Evolutionary conservation across 2,113 vertebrate genomes (phyloP).

Genomic region (Pollimyrus isidori): DNA sequence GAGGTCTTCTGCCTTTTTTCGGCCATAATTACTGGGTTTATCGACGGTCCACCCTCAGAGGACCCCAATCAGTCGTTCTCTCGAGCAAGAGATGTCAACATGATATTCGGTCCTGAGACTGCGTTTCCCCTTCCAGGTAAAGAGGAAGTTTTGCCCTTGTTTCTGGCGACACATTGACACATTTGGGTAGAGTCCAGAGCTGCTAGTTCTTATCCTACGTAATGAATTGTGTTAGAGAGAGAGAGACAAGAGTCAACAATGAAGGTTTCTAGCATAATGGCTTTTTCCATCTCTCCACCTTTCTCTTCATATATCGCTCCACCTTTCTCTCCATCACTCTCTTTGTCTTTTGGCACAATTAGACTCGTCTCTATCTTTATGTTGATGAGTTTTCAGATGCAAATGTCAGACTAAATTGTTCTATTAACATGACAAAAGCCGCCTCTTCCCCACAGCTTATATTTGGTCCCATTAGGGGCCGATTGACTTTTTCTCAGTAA

Average conservation of each 20-base stretch:
- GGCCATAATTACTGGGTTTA: neutral
- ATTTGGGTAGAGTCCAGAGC: neutral
- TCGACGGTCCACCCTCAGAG: neutral
- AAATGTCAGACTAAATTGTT: slow-evolving; percentile 17
- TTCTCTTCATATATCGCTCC: neutral
- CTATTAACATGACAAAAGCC: slow-evolving; percentile 24
- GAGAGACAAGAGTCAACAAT: neutral
- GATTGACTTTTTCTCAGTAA: neutral
- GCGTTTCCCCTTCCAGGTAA: neutral
- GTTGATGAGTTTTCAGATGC: neutral
- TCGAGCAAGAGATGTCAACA: neutral
- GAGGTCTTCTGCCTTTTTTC: neutral
- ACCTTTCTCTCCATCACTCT: neutral
- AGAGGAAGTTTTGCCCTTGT: neutral
- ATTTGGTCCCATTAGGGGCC: slow-evolving; percentile 25
- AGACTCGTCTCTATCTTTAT: neutral
- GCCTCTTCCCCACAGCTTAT: neutral
- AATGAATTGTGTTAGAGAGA: neutral
- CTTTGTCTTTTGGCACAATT: neutral
- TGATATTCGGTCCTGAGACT: neutral
- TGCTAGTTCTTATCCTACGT: neutral
- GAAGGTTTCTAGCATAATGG: neutral
- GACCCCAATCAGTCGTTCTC: neutral
- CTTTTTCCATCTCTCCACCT: neutral
- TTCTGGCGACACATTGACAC: neutral